These are phyloP conservation scores for Cecidostiba fungosa DNA, from an alignment of 2,888 invertebrate species.

Conservation along the genomic window DNA sequence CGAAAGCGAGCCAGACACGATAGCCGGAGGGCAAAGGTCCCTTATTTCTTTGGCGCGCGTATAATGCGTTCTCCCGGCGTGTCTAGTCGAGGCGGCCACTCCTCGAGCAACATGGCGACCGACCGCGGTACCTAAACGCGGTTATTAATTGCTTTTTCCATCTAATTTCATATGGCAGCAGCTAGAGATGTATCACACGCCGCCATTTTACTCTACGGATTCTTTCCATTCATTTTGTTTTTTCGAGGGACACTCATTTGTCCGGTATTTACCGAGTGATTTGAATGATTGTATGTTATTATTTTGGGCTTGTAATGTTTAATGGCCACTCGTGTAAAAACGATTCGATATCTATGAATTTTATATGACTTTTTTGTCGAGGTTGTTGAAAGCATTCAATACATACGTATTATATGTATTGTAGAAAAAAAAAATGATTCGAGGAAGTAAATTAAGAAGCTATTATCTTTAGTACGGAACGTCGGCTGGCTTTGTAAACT, in stretches of 20 bases:
- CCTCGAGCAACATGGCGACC: conserved; percentile 62
- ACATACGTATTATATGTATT: too few relatives aligned
- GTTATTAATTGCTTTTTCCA: conserved; percentile 73
- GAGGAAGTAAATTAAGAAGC: neutral
- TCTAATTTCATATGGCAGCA: conserved; percentile 64
- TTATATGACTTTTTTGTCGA: conserved; percentile 6
- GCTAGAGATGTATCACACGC: neutral
- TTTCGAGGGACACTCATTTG: conserved; percentile 34
- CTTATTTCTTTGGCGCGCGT: conserved; percentile 62
- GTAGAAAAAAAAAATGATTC: neutral
- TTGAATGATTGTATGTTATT: conserved; percentile 43
- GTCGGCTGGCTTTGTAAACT: neutral
- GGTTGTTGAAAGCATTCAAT: neutral
- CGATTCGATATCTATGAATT: conserved; percentile 22
- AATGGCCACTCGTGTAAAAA: neutral
- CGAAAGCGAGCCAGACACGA: conserved; percentile 42
- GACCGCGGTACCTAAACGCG: conserved; percentile 67
- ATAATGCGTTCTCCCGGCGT: conserved; percentile 47
- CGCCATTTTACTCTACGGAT: conserved; percentile 35
- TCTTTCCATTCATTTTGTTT: conserved; percentile 42
- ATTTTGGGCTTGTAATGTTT: conserved; percentile 16
- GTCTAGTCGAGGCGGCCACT: conserved; percentile 67
- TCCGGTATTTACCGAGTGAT: conserved; percentile 18
- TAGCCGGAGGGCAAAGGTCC: conserved; percentile 70
- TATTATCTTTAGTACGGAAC: neutral